Evolutionary conservation across 2,888 invertebrate species (phyloP).

Genomic region (Ypsolopha scabrella): DNA sequence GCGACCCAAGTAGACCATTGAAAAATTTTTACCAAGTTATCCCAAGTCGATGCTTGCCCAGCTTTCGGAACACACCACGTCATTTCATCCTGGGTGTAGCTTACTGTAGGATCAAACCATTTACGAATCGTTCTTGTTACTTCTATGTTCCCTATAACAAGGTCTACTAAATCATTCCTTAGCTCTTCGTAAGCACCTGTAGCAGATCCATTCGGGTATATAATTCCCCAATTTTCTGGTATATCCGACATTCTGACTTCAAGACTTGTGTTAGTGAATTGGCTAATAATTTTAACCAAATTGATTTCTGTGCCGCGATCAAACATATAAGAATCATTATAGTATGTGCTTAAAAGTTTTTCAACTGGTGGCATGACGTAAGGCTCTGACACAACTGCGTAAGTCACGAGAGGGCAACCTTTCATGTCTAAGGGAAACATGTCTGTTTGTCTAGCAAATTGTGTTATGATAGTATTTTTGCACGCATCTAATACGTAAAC

Average conservation of each 20-base stretch:
- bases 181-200: slow-evolving; percentile 45
- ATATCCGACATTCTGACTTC: slow-evolving; percentile 41
- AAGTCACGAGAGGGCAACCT: slow-evolving; percentile 52
- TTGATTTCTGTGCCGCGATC: slow-evolving; percentile 53
- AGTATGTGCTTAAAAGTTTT: slow-evolving; percentile 29
- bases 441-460: slow-evolving; percentile 34
- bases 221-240: slow-evolving; percentile 52
- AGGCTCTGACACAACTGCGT: slow-evolving; percentile 54
- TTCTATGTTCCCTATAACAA: slow-evolving; percentile 60
- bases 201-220: slow-evolving; percentile 41
- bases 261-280: slow-evolving; percentile 58
- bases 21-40: slow-evolving; percentile 58
- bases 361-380: slow-evolving; percentile 53
- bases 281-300: slow-evolving; percentile 53
- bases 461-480: slow-evolving; percentile 29
- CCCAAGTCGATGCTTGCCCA: slow-evolving; percentile 51
- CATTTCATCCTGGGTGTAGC: slow-evolving; percentile 63
- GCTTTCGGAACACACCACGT: slow-evolving; percentile 60
- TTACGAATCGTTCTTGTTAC: slow-evolving; percentile 49
- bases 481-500: slow-evolving; percentile 54
- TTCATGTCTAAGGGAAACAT: slow-evolving; percentile 52
- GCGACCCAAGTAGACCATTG: slow-evolving; percentile 60
- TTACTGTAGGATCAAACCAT: slow-evolving; percentile 57
- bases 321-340: slow-evolving; percentile 45
- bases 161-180: slow-evolving; percentile 39